phyloP scores from a whole-genome alignment of 2,113 vertebrate species.

The Lepus americanus region DNA sequence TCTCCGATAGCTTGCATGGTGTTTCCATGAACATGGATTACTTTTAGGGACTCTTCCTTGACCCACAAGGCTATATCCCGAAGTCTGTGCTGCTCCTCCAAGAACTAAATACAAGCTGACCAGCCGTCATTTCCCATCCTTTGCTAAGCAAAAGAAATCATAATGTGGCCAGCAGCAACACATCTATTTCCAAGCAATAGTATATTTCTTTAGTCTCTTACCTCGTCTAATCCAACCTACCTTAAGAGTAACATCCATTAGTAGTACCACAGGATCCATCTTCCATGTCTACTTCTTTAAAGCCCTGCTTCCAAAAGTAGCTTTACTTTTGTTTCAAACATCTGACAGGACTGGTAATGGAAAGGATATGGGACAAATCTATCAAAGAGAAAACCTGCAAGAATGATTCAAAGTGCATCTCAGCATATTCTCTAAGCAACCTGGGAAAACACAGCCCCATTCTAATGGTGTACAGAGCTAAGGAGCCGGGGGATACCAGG shows the following conservation, averaged over 20 bases:
- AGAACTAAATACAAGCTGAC: not conserved
- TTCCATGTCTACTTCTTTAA: not conserved
- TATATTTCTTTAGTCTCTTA: not conserved
- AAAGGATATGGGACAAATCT: not conserved
- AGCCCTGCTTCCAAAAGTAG: not conserved
- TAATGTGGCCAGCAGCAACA: not conserved
- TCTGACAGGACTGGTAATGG: not conserved
- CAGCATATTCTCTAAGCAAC: not conserved
- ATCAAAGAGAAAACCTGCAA: not conserved
- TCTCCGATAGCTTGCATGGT: not conserved
- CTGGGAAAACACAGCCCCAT: not conserved
- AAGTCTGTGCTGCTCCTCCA: not conserved
- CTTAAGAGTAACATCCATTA: not conserved
- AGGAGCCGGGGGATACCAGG: too few relatives aligned
- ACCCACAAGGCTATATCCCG: not conserved
- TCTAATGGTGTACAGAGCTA: not conserved
- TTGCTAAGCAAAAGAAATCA: not conserved
- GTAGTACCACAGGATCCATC: not conserved
- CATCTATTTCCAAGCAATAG: not conserved
- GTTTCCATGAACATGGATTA: not conserved
- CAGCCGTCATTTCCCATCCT: not conserved
- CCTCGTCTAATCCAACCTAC: not conserved
- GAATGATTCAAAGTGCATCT: not conserved
- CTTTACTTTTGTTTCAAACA: not conserved
- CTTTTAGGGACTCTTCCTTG: not conserved